A percentile compares a stretch with the other conserved stretches of the same genome.
phyloP scores from a whole-genome alignment of 2,888 invertebrate species.

The Nesidiocoris tenuis region DNA sequence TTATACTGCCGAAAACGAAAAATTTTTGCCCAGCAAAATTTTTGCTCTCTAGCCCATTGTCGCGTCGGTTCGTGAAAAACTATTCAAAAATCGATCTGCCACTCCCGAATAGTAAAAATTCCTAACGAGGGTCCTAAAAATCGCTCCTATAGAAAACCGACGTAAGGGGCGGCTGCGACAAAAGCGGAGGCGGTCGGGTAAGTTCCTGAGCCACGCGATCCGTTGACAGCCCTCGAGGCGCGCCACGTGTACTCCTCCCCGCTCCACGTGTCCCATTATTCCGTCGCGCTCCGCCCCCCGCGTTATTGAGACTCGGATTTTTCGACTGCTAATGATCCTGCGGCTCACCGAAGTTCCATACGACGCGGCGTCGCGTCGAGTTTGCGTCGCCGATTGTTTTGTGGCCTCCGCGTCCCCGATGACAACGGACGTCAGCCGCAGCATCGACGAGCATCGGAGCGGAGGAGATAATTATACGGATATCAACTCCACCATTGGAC shows the following conservation, averaged over 20 bases:
- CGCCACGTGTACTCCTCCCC: constrained; percentile 26
- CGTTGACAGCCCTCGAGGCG: constrained; percentile 34
- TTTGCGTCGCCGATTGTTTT: constrained; percentile 21
- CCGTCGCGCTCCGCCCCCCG: neutral
- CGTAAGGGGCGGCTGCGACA: neutral
- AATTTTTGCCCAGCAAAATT: no score
- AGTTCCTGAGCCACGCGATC: constrained; percentile 24
- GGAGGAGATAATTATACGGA: no score
- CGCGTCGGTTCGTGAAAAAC: no score
- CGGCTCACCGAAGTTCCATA: constrained; percentile 17
- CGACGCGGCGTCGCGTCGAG: neutral
- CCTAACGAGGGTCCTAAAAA: constrained; percentile 31
- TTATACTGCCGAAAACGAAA: no score
- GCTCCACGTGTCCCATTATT: constrained; percentile 4
- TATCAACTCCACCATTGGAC: no score
- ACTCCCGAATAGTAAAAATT: constrained; percentile 7
- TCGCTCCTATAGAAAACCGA: neutral
- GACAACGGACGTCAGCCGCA: neutral
- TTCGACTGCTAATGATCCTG: constrained; percentile 14
- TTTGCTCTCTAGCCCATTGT: no score
- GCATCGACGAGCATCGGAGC: neutral
- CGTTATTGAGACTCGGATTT: constrained; percentile 9
- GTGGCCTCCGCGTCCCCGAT: no score
- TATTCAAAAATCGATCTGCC: neutral
- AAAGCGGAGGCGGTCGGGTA: constrained; percentile 3